These are phyloP conservation scores for Pterostichus madidus DNA, from an alignment of 2,888 invertebrate genomes.

Conservation along the genomic window DNA sequence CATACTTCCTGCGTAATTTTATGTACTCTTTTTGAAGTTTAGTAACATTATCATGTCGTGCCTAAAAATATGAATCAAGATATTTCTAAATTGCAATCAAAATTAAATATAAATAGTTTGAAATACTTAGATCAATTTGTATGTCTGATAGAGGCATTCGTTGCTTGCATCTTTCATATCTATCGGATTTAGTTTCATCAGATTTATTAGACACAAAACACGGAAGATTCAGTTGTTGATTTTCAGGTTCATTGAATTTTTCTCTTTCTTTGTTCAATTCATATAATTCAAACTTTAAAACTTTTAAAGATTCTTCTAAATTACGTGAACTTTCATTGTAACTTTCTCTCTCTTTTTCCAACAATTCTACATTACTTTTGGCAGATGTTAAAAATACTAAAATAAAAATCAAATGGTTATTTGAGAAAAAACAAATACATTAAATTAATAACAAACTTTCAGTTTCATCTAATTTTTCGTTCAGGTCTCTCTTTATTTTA, in stretches of 20 bases:
- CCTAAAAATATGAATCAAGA: background rate
- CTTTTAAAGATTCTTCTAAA: slow-evolving; percentile 63
- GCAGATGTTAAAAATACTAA: background rate
- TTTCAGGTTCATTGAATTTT: slow-evolving; percentile 29
- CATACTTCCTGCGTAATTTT: slow-evolving; percentile 29
- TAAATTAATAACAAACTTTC: slow-evolving; percentile 43
- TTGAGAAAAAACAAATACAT: background rate
- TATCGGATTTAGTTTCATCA: slow-evolving; percentile 17
- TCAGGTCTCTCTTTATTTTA: slow-evolving; percentile 58
- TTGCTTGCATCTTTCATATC: too few species aligned
- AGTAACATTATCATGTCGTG: slow-evolving; percentile 1
- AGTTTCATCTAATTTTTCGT: slow-evolving; percentile 72
- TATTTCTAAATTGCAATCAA: background rate
- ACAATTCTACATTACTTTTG: slow-evolving; percentile 72
- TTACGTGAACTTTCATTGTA: slow-evolving; percentile 70
- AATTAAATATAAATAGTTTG: background rate
- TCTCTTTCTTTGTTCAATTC: slow-evolving; percentile 46
- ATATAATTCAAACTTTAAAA: slow-evolving; percentile 59
- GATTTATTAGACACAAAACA: background rate
- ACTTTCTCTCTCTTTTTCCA: slow-evolving; percentile 74
- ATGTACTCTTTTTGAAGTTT: slow-evolving; percentile 15
- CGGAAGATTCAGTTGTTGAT: background rate
- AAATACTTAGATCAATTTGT: slow-evolving; percentile 23
- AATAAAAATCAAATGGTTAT: background rate
- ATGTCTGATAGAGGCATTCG: background rate